These are phyloP conservation scores for Gallinago jamesoni DNA, from an alignment of 2,113 vertebrate genomes.

Conservation along the genomic window DNA sequence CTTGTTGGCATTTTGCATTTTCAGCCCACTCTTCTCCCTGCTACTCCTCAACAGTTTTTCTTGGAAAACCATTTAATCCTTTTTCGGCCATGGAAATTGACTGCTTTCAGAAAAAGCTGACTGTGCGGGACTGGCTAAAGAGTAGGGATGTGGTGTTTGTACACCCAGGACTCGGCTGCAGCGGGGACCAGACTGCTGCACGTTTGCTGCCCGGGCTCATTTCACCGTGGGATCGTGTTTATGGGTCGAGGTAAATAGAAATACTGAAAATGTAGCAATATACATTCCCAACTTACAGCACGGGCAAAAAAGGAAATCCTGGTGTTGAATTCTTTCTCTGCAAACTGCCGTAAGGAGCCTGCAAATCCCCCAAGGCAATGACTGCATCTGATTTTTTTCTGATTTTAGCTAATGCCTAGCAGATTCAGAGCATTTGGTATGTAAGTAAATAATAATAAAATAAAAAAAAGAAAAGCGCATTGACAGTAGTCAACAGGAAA, in stretches of 20 bases:
- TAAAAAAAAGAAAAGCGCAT: not conserved
- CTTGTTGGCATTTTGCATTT: not conserved
- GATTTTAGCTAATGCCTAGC: not conserved
- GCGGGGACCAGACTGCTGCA: not conserved
- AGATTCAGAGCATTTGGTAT: not conserved
- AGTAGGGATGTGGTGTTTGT: not conserved
- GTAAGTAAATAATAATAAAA: not conserved
- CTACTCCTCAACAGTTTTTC: slow-evolving; percentile 51
- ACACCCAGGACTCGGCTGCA: not conserved
- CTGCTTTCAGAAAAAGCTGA: slow-evolving; percentile 40
- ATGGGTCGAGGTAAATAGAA: not conserved
- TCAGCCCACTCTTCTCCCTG: not conserved
- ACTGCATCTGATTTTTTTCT: not conserved
- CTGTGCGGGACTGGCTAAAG: not conserved
- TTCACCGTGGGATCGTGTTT: not conserved
- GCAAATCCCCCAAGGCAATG: not conserved
- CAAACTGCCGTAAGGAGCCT: not conserved
- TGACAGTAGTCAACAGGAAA: not conserved
- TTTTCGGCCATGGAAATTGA: not conserved
- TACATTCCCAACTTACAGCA: not conserved
- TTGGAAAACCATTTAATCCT: slow-evolving; percentile 49
- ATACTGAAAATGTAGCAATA: not conserved
- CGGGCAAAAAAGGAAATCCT: not conserved
- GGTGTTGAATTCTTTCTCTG: not conserved
- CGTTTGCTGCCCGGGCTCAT: not conserved